Evolutionary conservation across 2,888 invertebrate genomes (phyloP).

Genomic region (Sturmia bella): DNA sequence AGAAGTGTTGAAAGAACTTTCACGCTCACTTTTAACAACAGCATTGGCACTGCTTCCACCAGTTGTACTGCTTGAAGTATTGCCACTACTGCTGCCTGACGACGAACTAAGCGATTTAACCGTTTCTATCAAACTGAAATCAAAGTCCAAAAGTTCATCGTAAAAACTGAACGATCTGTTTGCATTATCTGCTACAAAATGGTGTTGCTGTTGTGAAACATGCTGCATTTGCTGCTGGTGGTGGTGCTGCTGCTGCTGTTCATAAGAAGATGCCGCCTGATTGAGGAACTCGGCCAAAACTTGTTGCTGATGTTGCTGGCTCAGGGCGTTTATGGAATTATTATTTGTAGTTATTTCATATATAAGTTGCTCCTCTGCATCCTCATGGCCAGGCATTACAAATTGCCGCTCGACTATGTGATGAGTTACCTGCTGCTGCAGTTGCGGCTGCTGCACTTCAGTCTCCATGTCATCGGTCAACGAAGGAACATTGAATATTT

Average conservation of each 20-base stretch:
- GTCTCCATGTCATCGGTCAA: slow-evolving; percentile 74
- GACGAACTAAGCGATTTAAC: slow-evolving; percentile 69
- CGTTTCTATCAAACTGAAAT: slow-evolving; percentile 77
- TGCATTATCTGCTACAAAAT: slow-evolving; percentile 19
- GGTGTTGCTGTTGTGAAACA: slow-evolving; percentile 52
- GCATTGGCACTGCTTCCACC: slow-evolving; percentile 50
- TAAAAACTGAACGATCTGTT: slow-evolving; percentile 39
- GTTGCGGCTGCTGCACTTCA: slow-evolving; percentile 32
- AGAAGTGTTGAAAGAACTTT: slow-evolving; percentile 23
- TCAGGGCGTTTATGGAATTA: slow-evolving; percentile 76
- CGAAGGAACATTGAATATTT: slow-evolving; percentile 77
- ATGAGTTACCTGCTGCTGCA: slow-evolving; percentile 73
- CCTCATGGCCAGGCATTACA: slow-evolving; percentile 65
- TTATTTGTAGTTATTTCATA: slow-evolving; percentile 77
- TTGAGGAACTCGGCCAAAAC: slow-evolving; percentile 77
- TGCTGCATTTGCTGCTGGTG: slow-evolving; percentile 59
- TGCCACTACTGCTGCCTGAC: slow-evolving; percentile 57
- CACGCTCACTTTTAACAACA: slow-evolving; percentile 62
- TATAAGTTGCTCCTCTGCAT: slow-evolving; percentile 72
- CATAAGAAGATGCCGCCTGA: slow-evolving; percentile 74
- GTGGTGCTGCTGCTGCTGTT: slow-evolving; percentile 59
- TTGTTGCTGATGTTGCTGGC: slow-evolving; percentile 78
- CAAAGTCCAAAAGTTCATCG: slow-evolving; percentile 69
- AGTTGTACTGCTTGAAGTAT: slow-evolving; percentile 50
- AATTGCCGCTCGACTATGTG: slow-evolving; percentile 73